Evolutionary conservation across 2,888 invertebrate genomes (phyloP), one percentile per base, ranked within the genome.

Genomic region (Caenorhabditis macrosperma): DNA sequence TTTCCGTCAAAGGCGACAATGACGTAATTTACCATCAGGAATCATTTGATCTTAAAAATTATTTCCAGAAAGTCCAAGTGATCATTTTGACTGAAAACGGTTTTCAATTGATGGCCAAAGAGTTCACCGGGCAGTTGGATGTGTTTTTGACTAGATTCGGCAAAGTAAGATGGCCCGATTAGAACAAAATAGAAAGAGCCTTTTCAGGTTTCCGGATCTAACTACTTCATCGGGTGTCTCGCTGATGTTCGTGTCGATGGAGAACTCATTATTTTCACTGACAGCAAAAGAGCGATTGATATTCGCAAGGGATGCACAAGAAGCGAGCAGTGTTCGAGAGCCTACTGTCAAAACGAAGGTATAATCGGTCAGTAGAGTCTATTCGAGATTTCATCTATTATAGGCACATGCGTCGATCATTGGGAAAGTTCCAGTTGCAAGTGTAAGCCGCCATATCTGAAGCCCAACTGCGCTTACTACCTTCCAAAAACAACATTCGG

Each of bases 401-500:
- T 15, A 30, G 88, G 87, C 22, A 38, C 52, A 0, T 89, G 89
- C 50, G 57, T 89, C 10, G 89, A 89, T 50, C 81, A 83, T 22
- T 89, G 89, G 89, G 83, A 82, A 33, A 66, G 81, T 10, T 87
- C 83, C 54, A 66, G 72, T 15, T 89, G 89, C 69, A 72, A 85
- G 63, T 88, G 85, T 50, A 77, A 72, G 20, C 75, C 88, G 10
- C 90, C 90, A 15, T 88, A 83, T 67, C 72, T 90, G 10, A 84
- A 82, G 52, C 89, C 88, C 1, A 67, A 78, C 28, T 90, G 90
- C 66, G 71, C 66, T 12, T 59, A 85, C 52, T 72, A 81, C 46
- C 82, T 89, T 5, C 84, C 79, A 1, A 87, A 89, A 66, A 82
- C 82, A 50, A 89, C 89, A 1, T 88, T 90, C 57, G 89, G 89